Evolutionary conservation across 2,113 vertebrate genomes (phyloP).

Genomic region (Xiphias gladius): DNA sequence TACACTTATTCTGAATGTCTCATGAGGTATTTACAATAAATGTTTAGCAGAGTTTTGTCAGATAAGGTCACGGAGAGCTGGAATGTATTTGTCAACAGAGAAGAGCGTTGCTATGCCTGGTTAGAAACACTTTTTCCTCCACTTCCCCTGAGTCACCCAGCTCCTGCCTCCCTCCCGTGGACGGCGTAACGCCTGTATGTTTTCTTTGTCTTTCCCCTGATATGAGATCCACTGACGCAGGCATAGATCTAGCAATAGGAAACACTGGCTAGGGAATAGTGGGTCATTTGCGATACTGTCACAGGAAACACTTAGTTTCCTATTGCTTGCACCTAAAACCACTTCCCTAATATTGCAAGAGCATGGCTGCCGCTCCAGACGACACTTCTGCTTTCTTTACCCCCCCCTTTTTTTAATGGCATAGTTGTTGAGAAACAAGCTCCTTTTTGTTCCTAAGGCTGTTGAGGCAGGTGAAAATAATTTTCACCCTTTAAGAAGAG

Average conservation of each 20-base stretch:
- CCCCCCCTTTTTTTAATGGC: constrained; percentile 43
- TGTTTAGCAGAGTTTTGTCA: constrained; percentile 57
- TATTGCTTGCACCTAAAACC: constrained; percentile 79
- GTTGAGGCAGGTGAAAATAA: constrained; percentile 41
- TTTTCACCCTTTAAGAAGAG: constrained; percentile 31
- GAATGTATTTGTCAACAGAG: constrained; percentile 44
- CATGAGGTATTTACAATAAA: constrained; percentile 36
- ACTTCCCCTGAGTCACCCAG: constrained; percentile 44
- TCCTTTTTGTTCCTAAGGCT: constrained; percentile 11
- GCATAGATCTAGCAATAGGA: constrained; percentile 64
- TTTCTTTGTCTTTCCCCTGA: constrained; percentile 67
- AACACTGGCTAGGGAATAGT: constrained; percentile 63
- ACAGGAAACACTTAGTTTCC: constrained; percentile 84
- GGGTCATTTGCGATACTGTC: constrained; percentile 68
- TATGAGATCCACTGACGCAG: constrained; percentile 49
- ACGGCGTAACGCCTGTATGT: constrained; percentile 31
- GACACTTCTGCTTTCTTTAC: constrained; percentile 72
- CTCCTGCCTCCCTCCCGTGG: constrained; percentile 58
- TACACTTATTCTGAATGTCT: constrained; percentile 50
- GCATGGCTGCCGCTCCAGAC: constrained; percentile 55
- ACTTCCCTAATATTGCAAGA: constrained; percentile 71
- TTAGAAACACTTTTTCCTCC: constrained; percentile 48
- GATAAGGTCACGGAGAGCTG: constrained; percentile 53
- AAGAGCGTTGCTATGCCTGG: constrained; percentile 26
- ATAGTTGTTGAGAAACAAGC: constrained; percentile 38